These are phyloP conservation scores for Brachyrhaphis roseni DNA, from an alignment of 2,797 vertebrate genomes.

Conservation along the genomic window DNA sequence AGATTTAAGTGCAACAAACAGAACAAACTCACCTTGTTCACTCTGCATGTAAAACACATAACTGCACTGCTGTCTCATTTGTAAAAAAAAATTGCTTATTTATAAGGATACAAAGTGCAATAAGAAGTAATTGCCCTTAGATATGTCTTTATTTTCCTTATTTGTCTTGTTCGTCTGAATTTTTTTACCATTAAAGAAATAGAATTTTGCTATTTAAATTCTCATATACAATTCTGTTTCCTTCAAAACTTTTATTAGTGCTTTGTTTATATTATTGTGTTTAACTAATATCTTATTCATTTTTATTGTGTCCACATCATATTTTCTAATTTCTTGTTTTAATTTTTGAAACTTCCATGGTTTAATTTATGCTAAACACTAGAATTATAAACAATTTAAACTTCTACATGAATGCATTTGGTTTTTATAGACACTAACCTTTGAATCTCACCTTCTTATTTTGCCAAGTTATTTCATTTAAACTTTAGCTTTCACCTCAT, in stretches of 20 bases:
- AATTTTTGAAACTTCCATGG: not conserved
- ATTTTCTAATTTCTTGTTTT: too few relatives aligned
- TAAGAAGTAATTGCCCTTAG: not conserved
- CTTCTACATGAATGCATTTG: not conserved
- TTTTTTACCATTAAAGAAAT: not conserved
- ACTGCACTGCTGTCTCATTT: not conserved
- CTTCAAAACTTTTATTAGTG: too few relatives aligned
- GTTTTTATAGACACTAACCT: not conserved
- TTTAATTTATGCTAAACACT: not conserved
- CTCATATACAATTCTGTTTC: too few relatives aligned
- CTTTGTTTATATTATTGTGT: too few relatives aligned
- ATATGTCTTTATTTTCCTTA: not conserved
- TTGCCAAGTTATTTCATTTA: not conserved
- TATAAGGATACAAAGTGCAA: not conserved
- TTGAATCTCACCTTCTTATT: not conserved
- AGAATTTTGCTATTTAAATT: not conserved
- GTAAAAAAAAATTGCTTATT: not conserved
- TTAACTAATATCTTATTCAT: too few relatives aligned
- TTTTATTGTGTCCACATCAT: too few relatives aligned
- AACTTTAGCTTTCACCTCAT: not conserved
- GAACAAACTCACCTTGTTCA: not conserved
- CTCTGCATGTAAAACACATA: not conserved
- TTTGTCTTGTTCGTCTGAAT: not conserved
- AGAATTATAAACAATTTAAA: not conserved
- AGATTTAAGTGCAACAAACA: not conserved